Base-by-base conservation (phyloP, 1,140 invertebrate species). In the Drosophila azteca region DNA sequence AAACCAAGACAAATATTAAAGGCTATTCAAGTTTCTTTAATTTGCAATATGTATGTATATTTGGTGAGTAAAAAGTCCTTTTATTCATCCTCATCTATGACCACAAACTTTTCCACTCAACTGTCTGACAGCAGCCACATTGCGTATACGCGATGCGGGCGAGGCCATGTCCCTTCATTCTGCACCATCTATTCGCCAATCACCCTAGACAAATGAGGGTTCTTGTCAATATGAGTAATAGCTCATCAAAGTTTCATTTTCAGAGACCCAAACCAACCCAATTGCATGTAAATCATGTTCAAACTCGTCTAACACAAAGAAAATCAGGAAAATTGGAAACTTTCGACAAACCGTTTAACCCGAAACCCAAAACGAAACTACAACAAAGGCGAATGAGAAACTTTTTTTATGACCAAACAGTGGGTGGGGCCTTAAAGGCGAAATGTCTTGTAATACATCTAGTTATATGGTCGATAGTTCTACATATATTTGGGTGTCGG, bases 241-340 rank as follows among this genome's bases (percentile, higher is more conserved):
- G 81, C 81, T 78, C 81, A 85, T 85, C 82, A 85, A 85, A 85
- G 64, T 85, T 85, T 85, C 82, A 81, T 85, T 87, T 77, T 53
- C 24, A 45, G 45, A 62, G 51, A 63, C 58, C 54, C 70, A 9
- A 4, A 46, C 39, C 17, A 20, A 20, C 17, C 17, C 17, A 20
- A 39, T 53, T 57, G 59, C 70, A 64, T 64, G 69, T 45, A 73
- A 73, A 73, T 73, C 69, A 73, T 73, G 70, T 57, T n/a, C 54
- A 43, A 26, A 26, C 24, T 26, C 24, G 24, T 26, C 5, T 26
- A 26, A 26, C 24, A 50, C 15, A 71, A 61, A 71, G 70, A 70
- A 59, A 53, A 53, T 17, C 31, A 3, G 60, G 70, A 57, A 71
- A 71, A 71, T 71, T 61, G 31, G 68, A n/a, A 71, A 71, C 67